Evolutionary conservation across 2,113 vertebrate species (phyloP), one percentile per base, ranked within the genome.

Genomic region (Dendropsophus ebraccatus): DNA sequence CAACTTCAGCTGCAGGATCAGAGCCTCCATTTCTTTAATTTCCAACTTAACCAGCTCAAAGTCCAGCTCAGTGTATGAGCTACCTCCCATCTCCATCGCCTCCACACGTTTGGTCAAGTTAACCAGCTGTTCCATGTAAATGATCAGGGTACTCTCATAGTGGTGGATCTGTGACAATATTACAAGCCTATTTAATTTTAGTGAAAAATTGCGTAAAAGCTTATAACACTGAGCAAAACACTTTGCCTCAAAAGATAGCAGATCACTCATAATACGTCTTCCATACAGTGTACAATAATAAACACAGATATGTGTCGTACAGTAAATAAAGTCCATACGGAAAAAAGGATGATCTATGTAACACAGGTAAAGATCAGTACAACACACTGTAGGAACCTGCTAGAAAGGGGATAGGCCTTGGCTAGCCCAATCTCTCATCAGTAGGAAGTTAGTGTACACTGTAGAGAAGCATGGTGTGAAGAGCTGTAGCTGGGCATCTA

Each of bases 61-160:
- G 21, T 92, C 81, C 0, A 89, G 87, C 12, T 93, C 89, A 2
- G 56, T 92, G 89, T 91, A 93, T 16, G 60, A 95, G n/a, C n/a
- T n/a, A 0, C 90, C 84, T 21, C 90, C 89, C 5, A 62, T 65
- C 89, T 97, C 96, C 91, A 97, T 94, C 70, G 87, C 50, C 85
- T 95, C 90, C 58, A 97, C 87, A 87, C 86, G 90, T 73, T 87
- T 54, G 12, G 95, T 96, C 83, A 98, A 58, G 85, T 95, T 94
- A 13, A 74, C 5, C 12, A 97, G 93, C 81, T 88, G 94, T 87
- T 94, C 58, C 13, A 37, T 49, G 45, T 82, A 70, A 17, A 16
- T 49, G n/a, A 11, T 54, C 60, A 82, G 25, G 17, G 45, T 35
- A 14, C 17, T 49, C 49, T 82, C 45, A 35, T 82, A 82, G 17